Percentiles rank a stretch among this genome's conserved stretches.
Conservation (phyloP, 2,888 invertebrate genomes). For the Acheta domesticus region DNA sequence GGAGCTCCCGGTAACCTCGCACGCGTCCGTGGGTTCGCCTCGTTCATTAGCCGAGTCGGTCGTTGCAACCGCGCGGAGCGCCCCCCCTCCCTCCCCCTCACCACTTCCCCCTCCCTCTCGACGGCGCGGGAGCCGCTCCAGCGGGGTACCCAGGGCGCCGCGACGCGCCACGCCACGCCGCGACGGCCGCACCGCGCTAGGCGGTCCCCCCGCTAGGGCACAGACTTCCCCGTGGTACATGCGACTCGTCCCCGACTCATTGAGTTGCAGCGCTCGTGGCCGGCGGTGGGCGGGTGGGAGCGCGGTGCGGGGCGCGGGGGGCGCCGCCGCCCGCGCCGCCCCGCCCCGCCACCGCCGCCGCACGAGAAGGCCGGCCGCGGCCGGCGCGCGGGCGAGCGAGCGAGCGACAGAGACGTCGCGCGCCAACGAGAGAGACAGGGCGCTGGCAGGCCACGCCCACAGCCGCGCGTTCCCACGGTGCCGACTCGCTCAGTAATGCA, state of each 20-base stretch:
- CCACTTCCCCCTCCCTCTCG: background rate
- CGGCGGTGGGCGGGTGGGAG: too few relatives aligned
- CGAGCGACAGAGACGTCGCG: background rate
- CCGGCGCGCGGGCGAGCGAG: background rate
- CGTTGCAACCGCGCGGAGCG: background rate
- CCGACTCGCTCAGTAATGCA: constrained; percentile 61
- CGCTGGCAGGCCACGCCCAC: constrained; percentile 46
- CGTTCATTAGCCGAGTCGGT: constrained; percentile 11
- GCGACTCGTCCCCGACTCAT: constrained; percentile 27
- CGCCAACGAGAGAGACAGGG: background rate
- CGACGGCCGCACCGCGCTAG: background rate
- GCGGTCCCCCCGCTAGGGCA: background rate
- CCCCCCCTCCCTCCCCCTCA: background rate
- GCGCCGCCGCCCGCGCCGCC: background rate
- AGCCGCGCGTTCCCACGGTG: constrained; percentile 49
- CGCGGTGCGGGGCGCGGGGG: too few relatives aligned
- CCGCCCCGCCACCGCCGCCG: background rate
- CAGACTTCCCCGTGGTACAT: background rate
- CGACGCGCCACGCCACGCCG: too few relatives aligned
- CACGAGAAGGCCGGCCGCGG: background rate
- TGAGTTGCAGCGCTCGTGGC: constrained; percentile 35
- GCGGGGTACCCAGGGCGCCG: background rate
- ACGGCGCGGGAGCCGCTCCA: background rate
- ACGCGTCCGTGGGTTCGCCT: background rate
- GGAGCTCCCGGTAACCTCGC: background rate